phyloP scores from a whole-genome alignment of 2,888 invertebrate species.

The Neria commutata region DNA sequence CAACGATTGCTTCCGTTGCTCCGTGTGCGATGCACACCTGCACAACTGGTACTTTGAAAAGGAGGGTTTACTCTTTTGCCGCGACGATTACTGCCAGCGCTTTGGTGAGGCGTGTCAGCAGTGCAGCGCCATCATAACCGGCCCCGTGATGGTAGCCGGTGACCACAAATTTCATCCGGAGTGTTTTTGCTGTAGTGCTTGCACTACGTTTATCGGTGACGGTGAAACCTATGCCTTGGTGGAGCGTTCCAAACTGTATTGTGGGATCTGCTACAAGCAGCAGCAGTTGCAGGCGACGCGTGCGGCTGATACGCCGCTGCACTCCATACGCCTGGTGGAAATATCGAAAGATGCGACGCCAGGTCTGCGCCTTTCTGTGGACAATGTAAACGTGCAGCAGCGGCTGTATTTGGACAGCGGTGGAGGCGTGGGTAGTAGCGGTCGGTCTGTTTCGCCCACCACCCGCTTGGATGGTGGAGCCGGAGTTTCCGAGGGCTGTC shows the following conservation, averaged over 20 bases:
- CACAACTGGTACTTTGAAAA: constrained; percentile 95
- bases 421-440: too few species aligned
- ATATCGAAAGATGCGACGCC: constrained; percentile 70
- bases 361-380: constrained; percentile 67
- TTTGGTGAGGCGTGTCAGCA: constrained; percentile 90
- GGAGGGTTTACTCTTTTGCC: constrained; percentile 85
- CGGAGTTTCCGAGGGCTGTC: constrained; percentile 62
- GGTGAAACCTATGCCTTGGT: constrained; percentile 90
- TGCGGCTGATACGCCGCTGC: constrained; percentile 64
- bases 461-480: constrained; percentile 23
- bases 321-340: constrained; percentile 84
- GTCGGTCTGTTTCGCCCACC: too few species aligned
- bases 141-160: constrained; percentile 93
- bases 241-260: constrained; percentile 88
- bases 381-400: constrained; percentile 43
- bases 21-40: constrained; percentile 83
- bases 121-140: constrained; percentile 71
- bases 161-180: constrained; percentile 96
- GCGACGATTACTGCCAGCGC: constrained; percentile 85
- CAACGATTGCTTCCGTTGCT: constrained; percentile 90
- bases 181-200: constrained; percentile 87
- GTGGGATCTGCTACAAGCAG: constrained; percentile 75
- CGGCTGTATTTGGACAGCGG: constrained; percentile 23
- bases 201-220: constrained; percentile 85
- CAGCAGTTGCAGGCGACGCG: constrained; percentile 15